Evolutionary conservation across 2,888 invertebrate genomes (phyloP).

Genomic region (Xylota sylvarum): DNA sequence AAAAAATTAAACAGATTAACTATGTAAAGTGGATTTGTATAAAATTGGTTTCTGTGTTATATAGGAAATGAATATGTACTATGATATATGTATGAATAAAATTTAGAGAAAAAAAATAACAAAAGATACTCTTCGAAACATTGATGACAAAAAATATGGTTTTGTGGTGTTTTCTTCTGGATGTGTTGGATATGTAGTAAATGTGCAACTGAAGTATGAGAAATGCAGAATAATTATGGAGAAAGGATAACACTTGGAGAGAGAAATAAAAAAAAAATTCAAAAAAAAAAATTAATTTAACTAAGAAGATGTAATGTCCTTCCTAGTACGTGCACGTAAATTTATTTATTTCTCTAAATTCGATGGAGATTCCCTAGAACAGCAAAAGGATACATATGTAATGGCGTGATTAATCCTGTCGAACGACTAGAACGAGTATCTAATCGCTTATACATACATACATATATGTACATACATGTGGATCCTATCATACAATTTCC

Average conservation of each 20-base stretch:
- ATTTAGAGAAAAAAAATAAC: background rate
- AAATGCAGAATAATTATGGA: background rate
- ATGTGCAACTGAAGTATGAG: background rate
- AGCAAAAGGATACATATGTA: too few relatives aligned
- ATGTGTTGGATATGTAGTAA: constrained; percentile 24
- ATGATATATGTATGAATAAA: background rate
- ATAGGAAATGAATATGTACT: background rate
- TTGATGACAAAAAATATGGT: constrained; percentile 68
- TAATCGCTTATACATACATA: too few relatives aligned
- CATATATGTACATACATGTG: too few relatives aligned
- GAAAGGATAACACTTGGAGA: background rate
- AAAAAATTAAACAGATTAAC: background rate
- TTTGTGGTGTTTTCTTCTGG: constrained; percentile 23
- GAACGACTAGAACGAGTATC: too few relatives aligned
- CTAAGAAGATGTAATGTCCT: background rate
- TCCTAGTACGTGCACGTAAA: background rate
- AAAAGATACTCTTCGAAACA: constrained; percentile 65
- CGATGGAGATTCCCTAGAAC: too few relatives aligned
- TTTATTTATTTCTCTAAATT: too few relatives aligned
- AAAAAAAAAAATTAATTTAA: background rate
- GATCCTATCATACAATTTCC: too few relatives aligned
- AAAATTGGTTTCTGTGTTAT: constrained; percentile 11
- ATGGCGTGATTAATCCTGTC: too few relatives aligned
- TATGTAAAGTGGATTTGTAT: background rate
- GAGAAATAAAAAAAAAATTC: background rate